These are phyloP conservation scores for Columba janthina DNA, from an alignment of 2,113 vertebrate species.

Conservation along the genomic window DNA sequence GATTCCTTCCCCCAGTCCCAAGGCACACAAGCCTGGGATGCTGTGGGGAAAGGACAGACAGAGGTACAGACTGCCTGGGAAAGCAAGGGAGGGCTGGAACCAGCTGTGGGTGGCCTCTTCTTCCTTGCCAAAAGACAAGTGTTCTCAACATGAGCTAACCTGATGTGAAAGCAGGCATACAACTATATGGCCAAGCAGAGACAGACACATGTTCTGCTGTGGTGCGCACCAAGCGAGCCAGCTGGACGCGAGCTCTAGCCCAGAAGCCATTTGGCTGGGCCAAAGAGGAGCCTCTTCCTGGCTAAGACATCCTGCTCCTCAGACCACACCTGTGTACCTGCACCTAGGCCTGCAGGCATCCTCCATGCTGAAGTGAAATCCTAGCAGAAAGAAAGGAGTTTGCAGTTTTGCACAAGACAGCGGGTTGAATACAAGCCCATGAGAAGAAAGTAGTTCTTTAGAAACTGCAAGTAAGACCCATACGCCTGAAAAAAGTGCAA, in stretches of 20 bases:
- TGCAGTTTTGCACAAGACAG: fast-evolving
- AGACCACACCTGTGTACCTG: neutral
- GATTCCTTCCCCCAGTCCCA: neutral
- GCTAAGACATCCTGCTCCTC: neutral
- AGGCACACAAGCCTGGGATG: neutral
- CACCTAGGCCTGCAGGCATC: fast-evolving
- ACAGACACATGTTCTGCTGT: neutral
- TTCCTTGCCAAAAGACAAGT: neutral
- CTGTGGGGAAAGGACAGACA: neutral
- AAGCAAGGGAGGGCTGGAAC: neutral
- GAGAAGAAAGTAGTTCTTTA: neutral
- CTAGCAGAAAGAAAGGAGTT: neutral
- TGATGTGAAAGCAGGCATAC: neutral
- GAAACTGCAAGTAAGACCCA: neutral
- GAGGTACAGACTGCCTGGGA: neutral
- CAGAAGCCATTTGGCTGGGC: neutral
- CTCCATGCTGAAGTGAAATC: neutral
- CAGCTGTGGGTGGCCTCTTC: neutral
- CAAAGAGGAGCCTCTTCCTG: neutral
- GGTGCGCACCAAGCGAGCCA: fast-evolving
- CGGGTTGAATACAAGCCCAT: neutral
- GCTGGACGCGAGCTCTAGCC: neutral
- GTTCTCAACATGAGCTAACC: neutral
- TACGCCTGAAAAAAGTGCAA: neutral
- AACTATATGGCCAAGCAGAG: neutral